These are phyloP conservation scores for Synchiropus splendidus DNA, from an alignment of 2,113 vertebrate species.

Conservation along the genomic window DNA sequence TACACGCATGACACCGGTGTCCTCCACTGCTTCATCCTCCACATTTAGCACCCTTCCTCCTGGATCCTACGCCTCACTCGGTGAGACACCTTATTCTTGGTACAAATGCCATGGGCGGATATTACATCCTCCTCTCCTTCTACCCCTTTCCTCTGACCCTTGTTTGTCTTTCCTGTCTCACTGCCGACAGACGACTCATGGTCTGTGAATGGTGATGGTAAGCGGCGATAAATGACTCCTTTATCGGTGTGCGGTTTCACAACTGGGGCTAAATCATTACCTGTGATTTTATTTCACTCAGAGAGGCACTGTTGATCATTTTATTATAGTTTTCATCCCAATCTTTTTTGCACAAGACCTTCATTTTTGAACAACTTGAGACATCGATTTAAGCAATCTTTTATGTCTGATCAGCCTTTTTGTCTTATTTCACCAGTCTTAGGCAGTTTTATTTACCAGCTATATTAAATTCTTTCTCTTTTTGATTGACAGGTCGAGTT, in stretches of 20 bases:
- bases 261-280: no score
- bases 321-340: conserved; percentile 1
- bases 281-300: no score
- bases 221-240: conserved; percentile 25
- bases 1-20: conserved; percentile 70
- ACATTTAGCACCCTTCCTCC: conserved; percentile 78
- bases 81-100: conserved; percentile 49
- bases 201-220: conserved; percentile 50
- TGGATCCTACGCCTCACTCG: conserved; percentile 82
- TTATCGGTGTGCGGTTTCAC: conserved; percentile 4
- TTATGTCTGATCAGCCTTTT: no score
- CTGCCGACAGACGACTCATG: conserved; percentile 39
- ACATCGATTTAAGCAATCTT: no score
- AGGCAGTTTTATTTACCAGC: no score
- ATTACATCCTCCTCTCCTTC: neutral
- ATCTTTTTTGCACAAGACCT: neutral
- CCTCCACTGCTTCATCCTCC: conserved; percentile 66
- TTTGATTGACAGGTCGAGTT: conserved; percentile 69
- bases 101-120: neutral
- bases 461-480: conserved; percentile 4
- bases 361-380: no score
- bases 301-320: neutral
- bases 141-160: conserved; percentile 26
- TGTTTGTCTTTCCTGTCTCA: conserved; percentile 35
- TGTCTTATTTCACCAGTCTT: no score